phyloP scores from a whole-genome alignment of 2,888 invertebrate species.

The Epiblema foenella region DNA sequence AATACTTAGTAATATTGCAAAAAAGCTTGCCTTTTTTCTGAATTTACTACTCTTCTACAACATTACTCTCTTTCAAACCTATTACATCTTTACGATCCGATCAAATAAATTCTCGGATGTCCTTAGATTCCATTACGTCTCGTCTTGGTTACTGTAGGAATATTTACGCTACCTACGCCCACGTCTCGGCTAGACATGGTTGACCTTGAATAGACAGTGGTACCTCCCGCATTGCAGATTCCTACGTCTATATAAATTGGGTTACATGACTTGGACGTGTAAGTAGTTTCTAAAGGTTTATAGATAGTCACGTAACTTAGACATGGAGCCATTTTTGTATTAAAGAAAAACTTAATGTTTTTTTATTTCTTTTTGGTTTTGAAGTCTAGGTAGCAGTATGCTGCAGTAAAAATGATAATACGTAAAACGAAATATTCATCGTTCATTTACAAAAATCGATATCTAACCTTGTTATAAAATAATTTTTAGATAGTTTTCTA shows the following conservation, averaged over 20 bases:
- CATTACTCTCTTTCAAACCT: constrained; percentile 1
- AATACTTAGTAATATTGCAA: no score
- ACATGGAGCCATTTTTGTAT: no score
- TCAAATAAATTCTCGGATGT: constrained; percentile 6
- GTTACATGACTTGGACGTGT: constrained; percentile 27
- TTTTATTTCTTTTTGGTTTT: no score
- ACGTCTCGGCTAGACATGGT: constrained; percentile 38
- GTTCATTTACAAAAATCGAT: no score
- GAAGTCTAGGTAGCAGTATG: no score
- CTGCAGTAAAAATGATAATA: no score
- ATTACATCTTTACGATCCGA: constrained; percentile 13
- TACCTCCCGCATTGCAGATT: constrained; percentile 44
- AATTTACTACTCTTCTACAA: background rate
- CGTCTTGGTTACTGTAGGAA: constrained; percentile 25
- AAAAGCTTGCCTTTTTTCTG: no score
- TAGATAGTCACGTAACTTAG: background rate
- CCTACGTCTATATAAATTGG: constrained; percentile 35
- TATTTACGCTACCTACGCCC: constrained; percentile 34
- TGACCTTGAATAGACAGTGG: constrained; percentile 40
- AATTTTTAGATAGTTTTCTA: no score
- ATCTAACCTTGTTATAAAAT: no score
- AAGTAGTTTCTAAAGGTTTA: background rate
- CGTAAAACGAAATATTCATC: no score
- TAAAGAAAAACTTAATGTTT: no score
- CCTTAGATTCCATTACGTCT: constrained; percentile 16